These are phyloP conservation scores for Aplidium turbinatum DNA, from an alignment of 23 tunicate species.

Conservation along the genomic window DNA sequence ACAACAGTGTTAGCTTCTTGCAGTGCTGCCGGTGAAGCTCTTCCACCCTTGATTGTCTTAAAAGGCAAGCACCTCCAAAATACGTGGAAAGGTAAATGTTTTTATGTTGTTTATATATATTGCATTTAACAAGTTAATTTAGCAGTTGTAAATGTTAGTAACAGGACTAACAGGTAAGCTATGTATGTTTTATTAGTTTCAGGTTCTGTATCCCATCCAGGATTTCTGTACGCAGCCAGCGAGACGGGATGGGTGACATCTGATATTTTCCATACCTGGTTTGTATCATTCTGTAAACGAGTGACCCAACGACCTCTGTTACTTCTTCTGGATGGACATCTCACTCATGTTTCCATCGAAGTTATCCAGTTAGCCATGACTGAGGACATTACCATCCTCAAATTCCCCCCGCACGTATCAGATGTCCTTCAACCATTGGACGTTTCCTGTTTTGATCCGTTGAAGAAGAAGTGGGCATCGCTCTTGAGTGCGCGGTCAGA, in stretches of 20 bases:
- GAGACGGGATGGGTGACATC: background rate
- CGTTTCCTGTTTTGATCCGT: slow-evolving; percentile 3
- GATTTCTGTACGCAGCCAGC: background rate
- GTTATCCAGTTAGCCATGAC: background rate
- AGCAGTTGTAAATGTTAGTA: too few relatives aligned
- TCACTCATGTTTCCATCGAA: background rate
- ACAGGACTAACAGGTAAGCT: too few relatives aligned
- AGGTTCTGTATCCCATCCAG: too few relatives aligned
- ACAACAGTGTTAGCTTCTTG: background rate
- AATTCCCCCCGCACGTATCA: background rate
- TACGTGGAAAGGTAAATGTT: background rate
- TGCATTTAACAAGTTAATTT: too few relatives aligned
- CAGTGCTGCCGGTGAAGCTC: slow-evolving; percentile 8
- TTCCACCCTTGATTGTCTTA: background rate
- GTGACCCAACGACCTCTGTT: background rate
- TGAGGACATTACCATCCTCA: background rate
- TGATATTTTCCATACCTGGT: background rate
- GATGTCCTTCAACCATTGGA: slow-evolving; percentile 5
- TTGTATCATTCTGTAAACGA: background rate
- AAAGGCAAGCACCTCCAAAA: background rate
- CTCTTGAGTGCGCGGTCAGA: background rate
- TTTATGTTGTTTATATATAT: too few relatives aligned
- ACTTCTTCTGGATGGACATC: slow-evolving; percentile 6
- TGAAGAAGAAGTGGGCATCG: background rate
- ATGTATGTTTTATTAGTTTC: too few relatives aligned